Percentiles rank a stretch among this genome's conserved stretches.
Evolutionary conservation across 92 coral and sea anemone genomes (phyloP).

Genomic region (Epizoanthus stellaris): DNA sequence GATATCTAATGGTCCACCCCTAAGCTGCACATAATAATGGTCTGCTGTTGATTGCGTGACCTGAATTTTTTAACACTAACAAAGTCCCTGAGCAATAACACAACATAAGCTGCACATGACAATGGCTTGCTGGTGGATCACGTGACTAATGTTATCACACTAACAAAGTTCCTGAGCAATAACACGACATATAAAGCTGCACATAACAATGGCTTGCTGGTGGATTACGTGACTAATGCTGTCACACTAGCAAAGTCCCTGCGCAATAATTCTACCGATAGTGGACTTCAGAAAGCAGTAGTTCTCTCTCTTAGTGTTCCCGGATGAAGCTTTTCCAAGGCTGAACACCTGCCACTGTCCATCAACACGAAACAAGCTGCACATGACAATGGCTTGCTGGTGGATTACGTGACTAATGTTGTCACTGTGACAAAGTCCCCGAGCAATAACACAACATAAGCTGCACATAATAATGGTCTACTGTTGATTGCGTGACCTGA

Average conservation of each 20-base stretch:
- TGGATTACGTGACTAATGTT: not conserved
- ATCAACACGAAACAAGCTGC: slow-evolving; percentile 3
- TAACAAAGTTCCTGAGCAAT: slow-evolving; percentile 30
- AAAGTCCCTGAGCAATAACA: too few species aligned
- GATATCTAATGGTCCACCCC: too few species aligned
- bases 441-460: not conserved
- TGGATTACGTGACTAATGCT: slow-evolving; percentile 23
- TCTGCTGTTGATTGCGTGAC: too few species aligned
- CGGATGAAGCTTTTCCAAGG: slow-evolving; percentile 5
- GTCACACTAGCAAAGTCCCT: slow-evolving; percentile 35
- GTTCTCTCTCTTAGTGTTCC: slow-evolving; percentile 23
- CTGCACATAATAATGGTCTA: too few species aligned
- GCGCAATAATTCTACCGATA: not conserved
- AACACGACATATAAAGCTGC: slow-evolving; percentile 21
- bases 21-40: too few species aligned
- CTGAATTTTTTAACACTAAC: too few species aligned
- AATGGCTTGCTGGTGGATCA: not conserved
- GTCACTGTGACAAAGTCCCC: too few species aligned
- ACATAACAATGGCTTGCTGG: slow-evolving; percentile 4
- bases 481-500: too few species aligned
- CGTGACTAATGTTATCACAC: not conserved
- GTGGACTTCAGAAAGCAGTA: not conserved
- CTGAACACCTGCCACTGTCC: slow-evolving; percentile 25
- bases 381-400: slow-evolving; percentile 19
- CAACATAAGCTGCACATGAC: slow-evolving; percentile 25